Evolutionary conservation across 2,797 vertebrate species (phyloP), one percentile per base, ranked within the genome.

Genomic region (Hydrocynus forskahlii): DNA sequence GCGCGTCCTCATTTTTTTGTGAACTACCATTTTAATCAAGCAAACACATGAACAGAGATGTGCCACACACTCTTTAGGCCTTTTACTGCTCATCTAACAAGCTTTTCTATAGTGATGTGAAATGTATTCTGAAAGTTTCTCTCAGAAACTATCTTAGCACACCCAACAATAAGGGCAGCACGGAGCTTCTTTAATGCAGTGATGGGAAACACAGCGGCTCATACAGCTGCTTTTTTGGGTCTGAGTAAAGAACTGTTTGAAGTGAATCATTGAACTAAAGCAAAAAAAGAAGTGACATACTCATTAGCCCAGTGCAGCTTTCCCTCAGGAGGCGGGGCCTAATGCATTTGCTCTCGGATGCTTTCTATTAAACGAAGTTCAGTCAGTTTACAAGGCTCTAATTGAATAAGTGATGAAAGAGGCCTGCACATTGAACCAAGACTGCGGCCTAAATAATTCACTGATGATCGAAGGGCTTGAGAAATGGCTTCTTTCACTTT

Each of bases 331-430:
- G 59, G 13, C 59, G 5, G 8, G 10, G 23, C 4, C 59, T 25
- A 10, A 62, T 25, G 9, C 4, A 62, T 62, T 23, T 29, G 23
- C 59, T 29, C 59, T 60, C 1, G 59, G 59, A 23, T 62, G 55
- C 21, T 62, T 62, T 62, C 59, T 62, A 62, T 62, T 62, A 62
- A 62, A 62, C 14, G 9, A 23, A 85, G 82, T 73, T 54, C 54
- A 83, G n/a, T 81, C 80, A 81, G 88, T 72, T 86, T 85, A 81
- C 79, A 79, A 82, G 74, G 80, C 76, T 38, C 60, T 84, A 85
- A 90, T 89, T 81, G 86, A 89, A 87, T 75, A 66, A 78, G 55
- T 81, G 85, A 77, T 83, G 67, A 84, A 80, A 84, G 66, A 78
- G 75, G 76, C 81, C 25, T 72, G 64, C 80, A 78, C 60, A 78